Evolutionary conservation across 2,113 vertebrate species (phyloP), one percentile per base, ranked within the genome.

Genomic region (Machaerirhynchus nigripectus): DNA sequence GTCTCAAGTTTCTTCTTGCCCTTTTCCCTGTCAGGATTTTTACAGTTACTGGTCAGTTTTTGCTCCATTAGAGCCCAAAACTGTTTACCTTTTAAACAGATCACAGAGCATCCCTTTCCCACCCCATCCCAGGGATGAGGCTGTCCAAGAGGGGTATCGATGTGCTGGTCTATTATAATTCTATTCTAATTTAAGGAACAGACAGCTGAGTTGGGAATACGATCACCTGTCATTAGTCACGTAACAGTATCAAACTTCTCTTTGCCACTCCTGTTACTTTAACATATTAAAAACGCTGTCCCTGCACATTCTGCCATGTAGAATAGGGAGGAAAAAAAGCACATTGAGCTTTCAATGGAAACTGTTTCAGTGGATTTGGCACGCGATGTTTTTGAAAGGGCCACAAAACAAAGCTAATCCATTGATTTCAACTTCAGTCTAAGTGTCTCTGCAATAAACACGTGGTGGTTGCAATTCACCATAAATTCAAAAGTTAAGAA

Each of bases 401-500:
- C 60, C 83, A 64, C 83, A 77, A 85, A 92, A 69, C 77, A 80
- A 88, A 85, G 67, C 60, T 81, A 77, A 93, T 60, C 64, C 77
- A 30, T 16, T 50, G 55, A 85, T 61, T 87, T 69, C 56, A 60
- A 53, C 39, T 68, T 77, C 77, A 80, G 23, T 11, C 73, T 52
- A 59, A 88, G 57, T 12, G 68, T 18, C 93, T 55, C 67, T 74
- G 67, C 42, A 80, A 67, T 47, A 89, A 93, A 85, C 82, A 88
- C 74, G 79, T 7, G 2, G 21, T 26, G n/a, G n/a, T 7, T 73
- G 50, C 70, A 90, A 91, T 30, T 60, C 37, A 67, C 47, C 39
- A 11, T 9, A 30, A 88, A 77, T 13, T 83, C 52, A 20, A 22
- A 61, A 81, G 44, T 33, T n/a, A 53, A 15, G 10, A 70, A 78